Conservation (phyloP, 2,888 invertebrate genomes). For the Aphrophora alni region DNA sequence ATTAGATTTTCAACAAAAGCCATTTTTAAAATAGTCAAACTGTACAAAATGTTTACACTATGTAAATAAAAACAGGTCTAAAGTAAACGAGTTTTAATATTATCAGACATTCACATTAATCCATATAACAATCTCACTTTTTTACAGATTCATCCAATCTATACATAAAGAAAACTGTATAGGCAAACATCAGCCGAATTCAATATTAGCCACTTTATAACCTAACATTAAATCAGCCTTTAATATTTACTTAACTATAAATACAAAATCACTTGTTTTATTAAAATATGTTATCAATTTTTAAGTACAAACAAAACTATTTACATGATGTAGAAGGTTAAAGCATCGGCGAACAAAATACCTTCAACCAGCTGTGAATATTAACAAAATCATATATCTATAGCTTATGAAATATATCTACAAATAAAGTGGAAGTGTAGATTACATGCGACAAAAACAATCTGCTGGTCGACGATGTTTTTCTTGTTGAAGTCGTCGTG, state of each 20-base stretch:
- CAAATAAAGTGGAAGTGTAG: not conserved
- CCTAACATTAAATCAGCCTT: not conserved
- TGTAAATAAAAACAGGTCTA: too few species aligned
- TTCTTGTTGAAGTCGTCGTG: constrained; percentile 61
- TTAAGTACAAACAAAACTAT: not conserved
- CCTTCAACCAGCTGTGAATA: not conserved
- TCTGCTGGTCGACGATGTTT: constrained; percentile 60
- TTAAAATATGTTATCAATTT: not conserved
- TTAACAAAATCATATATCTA: not conserved
- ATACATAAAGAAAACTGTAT: not conserved
- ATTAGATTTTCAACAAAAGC: too few species aligned
- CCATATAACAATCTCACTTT: too few species aligned
- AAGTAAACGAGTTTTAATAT: too few species aligned
- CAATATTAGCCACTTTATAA: not conserved
- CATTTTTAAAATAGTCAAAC: too few species aligned
- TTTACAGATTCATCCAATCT: too few species aligned
- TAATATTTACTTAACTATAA: not conserved
- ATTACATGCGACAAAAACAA: constrained; percentile 63
- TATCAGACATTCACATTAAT: too few species aligned
- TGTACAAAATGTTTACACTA: too few species aligned
- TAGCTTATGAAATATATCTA: not conserved
- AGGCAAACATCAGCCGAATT: not conserved
- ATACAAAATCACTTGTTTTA: constrained; percentile 7
- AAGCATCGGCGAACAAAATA: not conserved
- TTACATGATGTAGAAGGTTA: not conserved